phyloP scores from a whole-genome alignment of 1,140 invertebrate species.

The Eulimnadia texana region DNA sequence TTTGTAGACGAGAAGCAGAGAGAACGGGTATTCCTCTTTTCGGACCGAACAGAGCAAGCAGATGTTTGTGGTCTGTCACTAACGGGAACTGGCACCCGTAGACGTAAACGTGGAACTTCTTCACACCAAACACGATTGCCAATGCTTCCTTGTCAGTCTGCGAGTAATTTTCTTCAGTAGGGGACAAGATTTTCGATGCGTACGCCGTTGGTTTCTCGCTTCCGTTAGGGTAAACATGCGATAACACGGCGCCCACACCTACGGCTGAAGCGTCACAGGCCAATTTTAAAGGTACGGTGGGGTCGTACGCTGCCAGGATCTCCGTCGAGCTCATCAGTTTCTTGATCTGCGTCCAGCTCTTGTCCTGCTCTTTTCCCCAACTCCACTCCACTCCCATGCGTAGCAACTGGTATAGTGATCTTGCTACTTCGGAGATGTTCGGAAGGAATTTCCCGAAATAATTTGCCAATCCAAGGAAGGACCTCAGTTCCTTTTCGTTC shows the following conservation, averaged over 20 bases:
- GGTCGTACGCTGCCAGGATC: too few relatives aligned
- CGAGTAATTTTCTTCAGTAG: slow-evolving; percentile 17
- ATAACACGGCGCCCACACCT: slow-evolving; percentile 17
- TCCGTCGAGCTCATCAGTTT: slow-evolving; percentile 1
- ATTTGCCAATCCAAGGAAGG: not conserved
- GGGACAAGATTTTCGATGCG: slow-evolving; percentile 12
- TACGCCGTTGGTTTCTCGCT: slow-evolving; percentile 23
- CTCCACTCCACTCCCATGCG: not conserved
- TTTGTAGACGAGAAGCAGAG: slow-evolving; percentile 26
- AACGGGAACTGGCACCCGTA: slow-evolving; percentile 30
- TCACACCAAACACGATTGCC: slow-evolving; percentile 17
- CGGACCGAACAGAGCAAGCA: slow-evolving; percentile 23
- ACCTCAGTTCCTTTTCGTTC: not conserved
- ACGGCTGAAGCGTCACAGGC: slow-evolving; percentile 19
- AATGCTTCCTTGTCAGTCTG: slow-evolving; percentile 18
- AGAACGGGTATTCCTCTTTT: slow-evolving; percentile 22
- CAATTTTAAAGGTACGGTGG: slow-evolving; percentile 8
- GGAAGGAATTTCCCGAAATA: slow-evolving; percentile 1
- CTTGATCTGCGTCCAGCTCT: not conserved
- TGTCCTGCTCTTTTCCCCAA: not conserved
- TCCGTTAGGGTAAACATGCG: slow-evolving; percentile 20
- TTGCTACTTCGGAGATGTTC: not conserved
- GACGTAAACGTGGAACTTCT: slow-evolving; percentile 35
- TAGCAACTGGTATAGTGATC: not conserved
- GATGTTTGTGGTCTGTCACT: slow-evolving; percentile 33